Conservation (phyloP, 2,113 vertebrate species). For the Carettochelys insculpta region DNA sequence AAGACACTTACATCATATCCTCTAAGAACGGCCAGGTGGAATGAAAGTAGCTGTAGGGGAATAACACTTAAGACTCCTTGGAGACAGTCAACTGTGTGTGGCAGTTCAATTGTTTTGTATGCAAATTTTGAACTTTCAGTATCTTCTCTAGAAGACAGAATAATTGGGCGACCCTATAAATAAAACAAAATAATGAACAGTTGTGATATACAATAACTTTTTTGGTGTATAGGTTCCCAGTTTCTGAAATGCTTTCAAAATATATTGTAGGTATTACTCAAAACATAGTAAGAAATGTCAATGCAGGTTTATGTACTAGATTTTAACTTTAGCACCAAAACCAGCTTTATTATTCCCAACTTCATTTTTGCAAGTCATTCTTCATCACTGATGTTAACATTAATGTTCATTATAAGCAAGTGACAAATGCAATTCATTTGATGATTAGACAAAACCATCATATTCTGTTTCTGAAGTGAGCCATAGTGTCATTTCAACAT, state of each 20-base stretch:
- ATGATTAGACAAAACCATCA: not conserved
- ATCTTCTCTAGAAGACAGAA: conserved; percentile 91
- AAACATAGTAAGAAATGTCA: not conserved
- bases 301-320: not conserved
- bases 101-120: conserved; percentile 91
- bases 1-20: conserved; percentile 89
- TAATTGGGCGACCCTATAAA: conserved; percentile 91
- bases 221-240: not conserved
- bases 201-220: not conserved
- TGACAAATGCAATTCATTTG: not conserved
- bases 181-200: not conserved
- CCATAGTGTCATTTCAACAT: not conserved
- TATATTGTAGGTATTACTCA: not conserved
- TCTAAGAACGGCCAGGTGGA: conserved; percentile 94
- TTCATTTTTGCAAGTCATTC: not conserved
- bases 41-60: conserved; percentile 93
- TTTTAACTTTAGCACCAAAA: not conserved
- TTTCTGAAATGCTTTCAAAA: not conserved
- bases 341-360: not conserved
- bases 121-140: conserved; percentile 86
- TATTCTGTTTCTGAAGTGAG: not conserved
- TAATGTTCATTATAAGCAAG: not conserved
- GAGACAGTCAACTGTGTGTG: conserved; percentile 93
- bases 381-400: not conserved
- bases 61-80: conserved; percentile 95